Conservation (phyloP, 1,140 invertebrate species). For the Tribolium madens region DNA sequence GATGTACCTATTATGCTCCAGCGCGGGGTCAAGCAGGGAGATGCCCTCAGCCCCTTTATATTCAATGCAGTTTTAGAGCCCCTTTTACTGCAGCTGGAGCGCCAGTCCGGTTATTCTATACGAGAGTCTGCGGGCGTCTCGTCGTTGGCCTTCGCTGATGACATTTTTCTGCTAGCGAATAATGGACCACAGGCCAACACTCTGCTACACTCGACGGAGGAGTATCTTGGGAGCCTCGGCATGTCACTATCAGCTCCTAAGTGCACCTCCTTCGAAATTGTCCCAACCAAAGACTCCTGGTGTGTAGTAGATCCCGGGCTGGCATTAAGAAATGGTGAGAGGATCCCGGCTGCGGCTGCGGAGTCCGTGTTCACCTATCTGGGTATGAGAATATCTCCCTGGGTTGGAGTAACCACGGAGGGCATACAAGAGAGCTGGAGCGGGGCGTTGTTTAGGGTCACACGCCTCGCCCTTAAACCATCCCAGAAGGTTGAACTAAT, state of each 20-base stretch:
- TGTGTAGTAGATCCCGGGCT: constrained; percentile 33
- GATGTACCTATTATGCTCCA: constrained; percentile 47
- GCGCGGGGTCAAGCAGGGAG: constrained; percentile 68
- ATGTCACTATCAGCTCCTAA: constrained; percentile 47
- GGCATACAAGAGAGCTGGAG: neutral
- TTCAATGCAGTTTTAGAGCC: constrained; percentile 67
- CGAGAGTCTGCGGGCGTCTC: neutral
- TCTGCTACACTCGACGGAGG: neutral
- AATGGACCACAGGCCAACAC: constrained; percentile 31
- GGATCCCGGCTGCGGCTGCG: constrained; percentile 28
- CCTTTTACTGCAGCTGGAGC: neutral
- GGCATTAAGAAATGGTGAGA: neutral
- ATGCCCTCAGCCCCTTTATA: constrained; percentile 66
- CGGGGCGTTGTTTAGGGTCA: neutral
- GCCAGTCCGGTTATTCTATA: constrained; percentile 29
- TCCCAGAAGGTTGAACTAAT: constrained; percentile 48
- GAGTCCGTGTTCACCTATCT: constrained; percentile 43
- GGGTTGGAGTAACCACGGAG: neutral
- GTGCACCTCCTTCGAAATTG: constrained; percentile 51
- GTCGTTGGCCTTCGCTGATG: constrained; percentile 61
- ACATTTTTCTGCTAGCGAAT: constrained; percentile 55
- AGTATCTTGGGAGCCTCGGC: constrained; percentile 42
- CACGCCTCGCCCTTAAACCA: constrained; percentile 45
- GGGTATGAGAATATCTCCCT: constrained; percentile 47
- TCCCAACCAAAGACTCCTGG: neutral